These are phyloP conservation scores for Perizoma flavofasciatum DNA, from an alignment of 2,888 invertebrate species.

Conservation along the genomic window DNA sequence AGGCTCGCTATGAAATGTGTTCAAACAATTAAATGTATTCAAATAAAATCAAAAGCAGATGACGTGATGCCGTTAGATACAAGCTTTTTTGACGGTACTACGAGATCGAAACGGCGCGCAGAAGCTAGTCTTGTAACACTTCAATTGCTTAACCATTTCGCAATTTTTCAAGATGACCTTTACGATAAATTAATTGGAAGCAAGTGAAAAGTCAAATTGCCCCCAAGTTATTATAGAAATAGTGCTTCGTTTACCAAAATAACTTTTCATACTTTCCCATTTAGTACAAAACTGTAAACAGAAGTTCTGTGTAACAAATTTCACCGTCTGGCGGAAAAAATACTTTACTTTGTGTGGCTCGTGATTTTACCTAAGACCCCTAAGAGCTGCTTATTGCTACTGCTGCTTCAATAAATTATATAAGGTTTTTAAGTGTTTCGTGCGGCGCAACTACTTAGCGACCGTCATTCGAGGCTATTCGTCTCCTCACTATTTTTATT, in stretches of 20 bases:
- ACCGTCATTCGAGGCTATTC: too few relatives aligned
- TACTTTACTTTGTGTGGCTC: not conserved
- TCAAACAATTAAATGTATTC: too few relatives aligned
- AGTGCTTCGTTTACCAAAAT: slow-evolving; percentile 29
- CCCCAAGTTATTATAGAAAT: slow-evolving; percentile 23
- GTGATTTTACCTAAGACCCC: not conserved
- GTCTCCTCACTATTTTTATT: too few relatives aligned
- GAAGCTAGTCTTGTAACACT: not conserved
- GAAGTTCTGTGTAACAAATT: too few relatives aligned
- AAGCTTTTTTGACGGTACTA: not conserved
- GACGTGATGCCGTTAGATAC: too few relatives aligned
- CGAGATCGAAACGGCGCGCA: not conserved
- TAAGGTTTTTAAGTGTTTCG: too few relatives aligned
- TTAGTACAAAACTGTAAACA: slow-evolving; percentile 28
- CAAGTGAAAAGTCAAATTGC: slow-evolving; percentile 22
- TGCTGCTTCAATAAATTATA: too few relatives aligned
- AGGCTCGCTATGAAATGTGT: too few relatives aligned
- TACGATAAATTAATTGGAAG: slow-evolving; percentile 34
- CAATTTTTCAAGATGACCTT: slow-evolving; percentile 32
- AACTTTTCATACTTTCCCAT: slow-evolving; percentile 31
- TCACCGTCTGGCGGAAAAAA: slow-evolving; percentile 22
- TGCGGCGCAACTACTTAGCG: too few relatives aligned
- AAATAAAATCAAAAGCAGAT: too few relatives aligned
- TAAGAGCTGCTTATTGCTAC: not conserved
- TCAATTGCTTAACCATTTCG: slow-evolving; percentile 8